A percentile compares a stretch with the other conserved stretches of the same genome.
phyloP scores from a whole-genome alignment of 2,888 invertebrate species.

The Oegoconia quadripuncta region DNA sequence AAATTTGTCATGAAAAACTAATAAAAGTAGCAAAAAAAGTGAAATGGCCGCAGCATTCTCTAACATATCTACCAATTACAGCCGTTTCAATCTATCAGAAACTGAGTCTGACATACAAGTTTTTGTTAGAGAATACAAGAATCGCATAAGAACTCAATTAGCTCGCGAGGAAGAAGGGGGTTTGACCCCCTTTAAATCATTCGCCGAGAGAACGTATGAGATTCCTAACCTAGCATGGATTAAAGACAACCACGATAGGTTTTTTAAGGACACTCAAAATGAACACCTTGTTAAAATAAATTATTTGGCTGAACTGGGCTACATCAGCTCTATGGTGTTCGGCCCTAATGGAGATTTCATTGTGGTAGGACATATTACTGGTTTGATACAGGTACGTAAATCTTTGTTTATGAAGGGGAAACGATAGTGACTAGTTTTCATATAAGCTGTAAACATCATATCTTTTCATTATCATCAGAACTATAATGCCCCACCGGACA shows the following conservation, averaged over 20 bases:
- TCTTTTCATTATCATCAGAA: too few species aligned
- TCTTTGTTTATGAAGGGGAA: too few species aligned
- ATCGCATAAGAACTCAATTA: slow-evolving; percentile 43
- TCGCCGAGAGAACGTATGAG: slow-evolving; percentile 39
- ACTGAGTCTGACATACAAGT: slow-evolving; percentile 45
- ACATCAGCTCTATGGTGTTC: slow-evolving; percentile 53
- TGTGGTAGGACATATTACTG: slow-evolving; percentile 70
- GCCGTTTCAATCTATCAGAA: slow-evolving; percentile 43
- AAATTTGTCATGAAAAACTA: too few species aligned
- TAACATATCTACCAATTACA: slow-evolving; percentile 36
- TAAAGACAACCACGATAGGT: slow-evolving; percentile 47
- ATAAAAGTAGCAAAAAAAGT: too few species aligned
- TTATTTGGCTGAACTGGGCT: slow-evolving; percentile 51
- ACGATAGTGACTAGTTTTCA: too few species aligned
- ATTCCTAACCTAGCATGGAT: slow-evolving; percentile 40
- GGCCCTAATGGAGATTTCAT: slow-evolving; percentile 60
- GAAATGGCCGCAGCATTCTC: slow-evolving; percentile 5
- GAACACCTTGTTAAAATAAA: slow-evolving; percentile 30
- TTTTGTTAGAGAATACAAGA: slow-evolving; percentile 47
- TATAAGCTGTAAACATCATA: too few species aligned
- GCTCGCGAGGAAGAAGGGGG: slow-evolving; percentile 30
- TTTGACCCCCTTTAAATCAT: slow-evolving; percentile 41
- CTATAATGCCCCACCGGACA: too few species aligned
- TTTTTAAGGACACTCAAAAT: slow-evolving; percentile 50
- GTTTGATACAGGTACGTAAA: slow-evolving; percentile 70